Evolutionary conservation across 2,888 invertebrate species (phyloP).

Genomic region (Balanococcus diminutus): DNA sequence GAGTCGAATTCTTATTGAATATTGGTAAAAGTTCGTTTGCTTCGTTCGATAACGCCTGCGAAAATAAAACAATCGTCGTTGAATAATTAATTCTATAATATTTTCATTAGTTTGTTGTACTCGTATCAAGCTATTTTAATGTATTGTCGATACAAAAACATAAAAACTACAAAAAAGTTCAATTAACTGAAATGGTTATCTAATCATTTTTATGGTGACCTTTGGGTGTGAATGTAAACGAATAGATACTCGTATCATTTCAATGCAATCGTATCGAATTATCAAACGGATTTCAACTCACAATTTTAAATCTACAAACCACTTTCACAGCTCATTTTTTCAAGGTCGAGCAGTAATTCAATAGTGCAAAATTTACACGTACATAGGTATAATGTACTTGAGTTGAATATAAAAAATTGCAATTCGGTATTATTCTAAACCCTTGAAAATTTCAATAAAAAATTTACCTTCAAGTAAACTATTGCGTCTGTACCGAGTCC

Average conservation of each 20-base stretch:
- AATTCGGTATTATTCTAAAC: background rate
- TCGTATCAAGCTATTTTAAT: no score
- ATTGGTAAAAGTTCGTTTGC: slow-evolving; percentile 96
- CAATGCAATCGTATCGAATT: background rate
- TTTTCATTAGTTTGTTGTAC: no score
- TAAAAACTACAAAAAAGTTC: no score
- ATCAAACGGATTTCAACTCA: background rate
- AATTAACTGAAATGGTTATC: no score
- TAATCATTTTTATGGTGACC: background rate
- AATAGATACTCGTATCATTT: no score
- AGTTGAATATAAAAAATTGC: background rate
- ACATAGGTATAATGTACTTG: background rate
- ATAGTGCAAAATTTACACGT: background rate
- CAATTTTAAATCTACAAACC: background rate
- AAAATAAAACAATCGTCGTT: slow-evolving; percentile 43
- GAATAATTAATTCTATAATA: background rate
- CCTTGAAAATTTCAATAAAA: slow-evolving; percentile 21
- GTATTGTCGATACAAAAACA: no score
- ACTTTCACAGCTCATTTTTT: background rate
- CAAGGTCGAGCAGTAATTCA: background rate
- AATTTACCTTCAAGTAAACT: slow-evolving; percentile 88
- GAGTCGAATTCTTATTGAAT: slow-evolving; percentile 93
- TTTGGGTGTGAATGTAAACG: background rate
- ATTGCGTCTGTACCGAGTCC: slow-evolving; percentile 97
- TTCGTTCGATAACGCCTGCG: slow-evolving; percentile 69